phyloP scores from a whole-genome alignment of 2,888 invertebrate species.

The Cosmia trapezina region DNA sequence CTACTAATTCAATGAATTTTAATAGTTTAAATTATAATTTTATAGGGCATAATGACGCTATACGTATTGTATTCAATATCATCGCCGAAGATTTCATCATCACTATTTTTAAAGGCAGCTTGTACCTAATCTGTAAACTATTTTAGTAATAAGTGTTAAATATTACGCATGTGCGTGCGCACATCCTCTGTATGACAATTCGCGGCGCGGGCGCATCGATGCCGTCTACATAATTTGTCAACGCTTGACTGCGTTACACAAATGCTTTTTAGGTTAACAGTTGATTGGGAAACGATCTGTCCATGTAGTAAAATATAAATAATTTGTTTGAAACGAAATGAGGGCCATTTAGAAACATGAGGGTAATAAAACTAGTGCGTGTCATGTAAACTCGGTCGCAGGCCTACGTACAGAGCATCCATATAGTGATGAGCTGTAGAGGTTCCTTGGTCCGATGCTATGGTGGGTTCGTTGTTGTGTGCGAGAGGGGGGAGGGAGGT shows the following conservation, averaged over 20 bases:
- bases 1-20: conserved; percentile 26
- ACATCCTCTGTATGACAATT: conserved; percentile 72
- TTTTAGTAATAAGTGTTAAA: conserved; percentile 22
- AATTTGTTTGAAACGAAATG: conserved; percentile 89
- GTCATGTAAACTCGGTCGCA: conserved; percentile 87
- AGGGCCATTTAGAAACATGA: conserved; percentile 90
- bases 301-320: conserved; percentile 90
- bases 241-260: conserved; percentile 87
- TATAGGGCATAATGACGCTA: conserved; percentile 10
- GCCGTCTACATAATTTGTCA: conserved; percentile 85
- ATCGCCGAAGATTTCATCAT: conserved; percentile 21
- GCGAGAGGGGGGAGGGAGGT: conserved; percentile 70
- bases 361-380: conserved; percentile 90
- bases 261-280: conserved; percentile 88
- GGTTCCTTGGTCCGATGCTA: conserved; percentile 67
- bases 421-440: conserved; percentile 75
- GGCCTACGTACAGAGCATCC: conserved; percentile 77
- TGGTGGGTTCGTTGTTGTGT: conserved; percentile 36
- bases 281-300: conserved; percentile 89
- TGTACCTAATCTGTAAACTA: conserved; percentile 9
- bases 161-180: conserved; percentile 48
- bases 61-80: conserved; percentile 45
- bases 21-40: conserved; percentile 28
- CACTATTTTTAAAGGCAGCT: neutral
- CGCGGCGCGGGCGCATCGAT: conserved; percentile 76